Conservation (phyloP, 1,140 invertebrate species). For the Amyelois transitella region DNA sequence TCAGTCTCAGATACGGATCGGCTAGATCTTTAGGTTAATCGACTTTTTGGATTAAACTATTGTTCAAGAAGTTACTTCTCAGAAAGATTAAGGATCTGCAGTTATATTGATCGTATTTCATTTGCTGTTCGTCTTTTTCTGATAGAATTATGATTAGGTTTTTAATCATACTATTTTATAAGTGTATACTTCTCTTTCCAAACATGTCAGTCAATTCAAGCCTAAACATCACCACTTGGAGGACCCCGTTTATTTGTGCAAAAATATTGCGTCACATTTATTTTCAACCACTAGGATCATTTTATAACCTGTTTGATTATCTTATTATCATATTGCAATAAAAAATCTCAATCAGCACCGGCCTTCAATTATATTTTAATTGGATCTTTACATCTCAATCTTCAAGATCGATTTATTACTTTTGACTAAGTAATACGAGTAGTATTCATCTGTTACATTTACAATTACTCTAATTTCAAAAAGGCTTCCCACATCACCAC, state of each 20-base stretch:
- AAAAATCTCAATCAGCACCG: background rate
- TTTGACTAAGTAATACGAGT: background rate
- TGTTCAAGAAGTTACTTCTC: slow-evolving; percentile 23
- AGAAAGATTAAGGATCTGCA: background rate
- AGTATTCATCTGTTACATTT: background rate
- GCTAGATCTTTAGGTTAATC: slow-evolving; percentile 11
- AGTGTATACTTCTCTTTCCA: too few species aligned
- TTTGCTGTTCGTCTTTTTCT: background rate
- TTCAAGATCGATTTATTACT: background rate
- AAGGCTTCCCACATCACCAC: background rate
- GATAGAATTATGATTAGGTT: too few species aligned
- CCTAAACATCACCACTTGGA: too few species aligned
- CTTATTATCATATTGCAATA: background rate
- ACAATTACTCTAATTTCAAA: background rate
- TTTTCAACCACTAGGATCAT: background rate
- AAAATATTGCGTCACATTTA: background rate
- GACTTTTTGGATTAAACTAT: slow-evolving; percentile 29
- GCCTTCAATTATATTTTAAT: slow-evolving; percentile 1
- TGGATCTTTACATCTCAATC: background rate
- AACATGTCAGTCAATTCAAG: too few species aligned
- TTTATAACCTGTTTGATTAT: background rate
- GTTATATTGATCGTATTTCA: background rate
- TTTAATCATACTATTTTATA: too few species aligned
- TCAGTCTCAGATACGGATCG: background rate
- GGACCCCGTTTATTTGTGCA: too few species aligned